phyloP scores from a whole-genome alignment of 2,888 invertebrate genomes.

The Galeopsomyia nigrocyanea region DNA sequence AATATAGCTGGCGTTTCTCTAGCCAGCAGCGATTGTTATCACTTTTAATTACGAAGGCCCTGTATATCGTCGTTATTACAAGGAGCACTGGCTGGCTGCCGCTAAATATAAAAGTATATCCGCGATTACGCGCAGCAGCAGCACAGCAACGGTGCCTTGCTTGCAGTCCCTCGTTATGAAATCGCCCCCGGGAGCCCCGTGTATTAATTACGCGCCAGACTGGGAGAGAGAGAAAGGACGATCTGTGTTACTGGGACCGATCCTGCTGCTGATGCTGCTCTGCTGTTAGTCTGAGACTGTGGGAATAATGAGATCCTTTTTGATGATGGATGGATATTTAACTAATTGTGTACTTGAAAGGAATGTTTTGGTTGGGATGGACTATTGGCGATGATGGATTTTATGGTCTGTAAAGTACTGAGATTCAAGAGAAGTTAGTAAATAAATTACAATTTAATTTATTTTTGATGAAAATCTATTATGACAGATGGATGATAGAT shows the following conservation, averaged over 20 bases:
- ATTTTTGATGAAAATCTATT: no score
- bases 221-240: background rate
- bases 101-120: conserved; percentile 24
- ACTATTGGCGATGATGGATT: no score
- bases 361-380: no score
- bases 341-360: no score
- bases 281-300: no score
- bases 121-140: background rate
- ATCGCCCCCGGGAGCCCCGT: conserved; percentile 45
- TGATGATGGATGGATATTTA: no score
- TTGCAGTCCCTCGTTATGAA: conserved; percentile 37
- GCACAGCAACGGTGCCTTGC: conserved; percentile 4
- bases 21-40: conserved; percentile 37
- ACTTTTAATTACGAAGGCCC: conserved; percentile 42
- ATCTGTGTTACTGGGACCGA: conserved; percentile 41
- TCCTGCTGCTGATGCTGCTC: background rate
- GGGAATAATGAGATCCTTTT: no score
- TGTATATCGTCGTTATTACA: conserved; percentile 42
- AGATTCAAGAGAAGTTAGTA: no score
- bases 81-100: background rate
- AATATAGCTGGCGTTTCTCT: no score
- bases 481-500: no score
- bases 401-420: no score
- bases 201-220: conserved; percentile 37
- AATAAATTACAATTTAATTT: no score